phyloP scores from a whole-genome alignment of 2,797 vertebrate species.

The Staurois parvus region DNA sequence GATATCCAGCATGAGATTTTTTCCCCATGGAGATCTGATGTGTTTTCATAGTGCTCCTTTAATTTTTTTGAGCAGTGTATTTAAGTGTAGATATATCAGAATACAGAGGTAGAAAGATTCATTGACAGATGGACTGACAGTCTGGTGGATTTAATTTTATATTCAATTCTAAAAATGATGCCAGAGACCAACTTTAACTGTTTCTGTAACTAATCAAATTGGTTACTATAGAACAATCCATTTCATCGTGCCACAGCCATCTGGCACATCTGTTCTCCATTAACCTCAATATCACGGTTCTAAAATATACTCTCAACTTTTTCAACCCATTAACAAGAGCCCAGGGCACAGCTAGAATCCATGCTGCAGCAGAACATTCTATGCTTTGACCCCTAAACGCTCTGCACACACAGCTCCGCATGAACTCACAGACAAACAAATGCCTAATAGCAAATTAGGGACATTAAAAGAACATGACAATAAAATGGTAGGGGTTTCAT shows the following conservation, averaged over 20 bases:
- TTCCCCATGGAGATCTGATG: too few species aligned
- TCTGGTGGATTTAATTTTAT: too few species aligned
- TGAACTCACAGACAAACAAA: slow-evolving; percentile 12
- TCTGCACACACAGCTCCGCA: neutral
- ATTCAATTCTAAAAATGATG: too few species aligned
- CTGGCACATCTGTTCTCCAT: slow-evolving; percentile 43
- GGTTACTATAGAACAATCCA: neutral
- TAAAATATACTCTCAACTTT: neutral
- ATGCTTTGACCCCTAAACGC: neutral
- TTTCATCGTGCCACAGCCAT: slow-evolving; percentile 7
- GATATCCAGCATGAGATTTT: too few species aligned
- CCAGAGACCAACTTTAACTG: neutral
- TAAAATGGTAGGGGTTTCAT: slow-evolving; percentile 9
- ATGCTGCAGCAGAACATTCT: neutral
- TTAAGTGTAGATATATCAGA: too few species aligned
- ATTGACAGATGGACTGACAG: too few species aligned
- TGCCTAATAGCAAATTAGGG: slow-evolving; percentile 9
- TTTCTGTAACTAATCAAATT: neutral
- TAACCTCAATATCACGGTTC: slow-evolving; percentile 17
- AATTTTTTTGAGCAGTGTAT: too few species aligned
- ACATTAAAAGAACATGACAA: slow-evolving; percentile 14
- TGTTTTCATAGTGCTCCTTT: too few species aligned
- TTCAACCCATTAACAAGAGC: slow-evolving; percentile 32
- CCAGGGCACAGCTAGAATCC: neutral
- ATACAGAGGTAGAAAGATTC: too few species aligned